Base-by-base conservation (phyloP, 2,888 invertebrate species). In the Polylopha cassiicola region DNA sequence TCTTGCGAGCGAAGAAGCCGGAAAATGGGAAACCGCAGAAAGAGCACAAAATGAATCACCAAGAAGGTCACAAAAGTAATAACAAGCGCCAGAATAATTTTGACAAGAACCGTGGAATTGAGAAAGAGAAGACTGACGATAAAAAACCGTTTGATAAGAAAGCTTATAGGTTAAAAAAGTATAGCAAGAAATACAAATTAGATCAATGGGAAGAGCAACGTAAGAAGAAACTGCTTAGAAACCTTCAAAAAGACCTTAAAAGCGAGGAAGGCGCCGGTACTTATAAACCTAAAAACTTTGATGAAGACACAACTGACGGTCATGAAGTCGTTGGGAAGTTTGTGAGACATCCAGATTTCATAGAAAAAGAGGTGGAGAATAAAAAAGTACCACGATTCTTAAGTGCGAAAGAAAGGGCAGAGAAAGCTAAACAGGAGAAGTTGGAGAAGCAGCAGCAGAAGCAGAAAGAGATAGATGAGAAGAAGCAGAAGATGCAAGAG, bases 101-200 rank as follows among this genome's bases (percentile, higher is more conserved):
- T 44, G 65, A 78, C 44, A 62, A 67, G 22, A 74, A 67, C 21
- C 61, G 74, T 3, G 48, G 58, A 26, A 55, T 38, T 15, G 36
- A 47, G 11, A 33, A 50, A 43, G 34, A 33, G 7, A 31, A 36
- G 3, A 44, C 43, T 9, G 41, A 26, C 15, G 43, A 34, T 49
- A 61, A 45, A 44, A 51, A 5, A 32, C 49, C 11, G n/a, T 92
- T 92, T 61, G 89, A 92, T 53, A 92, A 92, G 57, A 90, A 89
- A 48, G 77, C 86, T 14, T 92, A 90, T 59, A 80, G 91, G 18
- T 53, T 90, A 18, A 87, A 91, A 52, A 90, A 90, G 56, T 92
- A 91, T 58, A 91, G 90, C 54, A 90, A 90, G 36, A 91, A 91
- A 58, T 90, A 89, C 46, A 91, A 90, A 70, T 71, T 92, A 10